Evolutionary conservation across 2,113 vertebrate species (phyloP), one percentile per base, ranked within the genome.

Genomic region (Erinaceus europaeus): DNA sequence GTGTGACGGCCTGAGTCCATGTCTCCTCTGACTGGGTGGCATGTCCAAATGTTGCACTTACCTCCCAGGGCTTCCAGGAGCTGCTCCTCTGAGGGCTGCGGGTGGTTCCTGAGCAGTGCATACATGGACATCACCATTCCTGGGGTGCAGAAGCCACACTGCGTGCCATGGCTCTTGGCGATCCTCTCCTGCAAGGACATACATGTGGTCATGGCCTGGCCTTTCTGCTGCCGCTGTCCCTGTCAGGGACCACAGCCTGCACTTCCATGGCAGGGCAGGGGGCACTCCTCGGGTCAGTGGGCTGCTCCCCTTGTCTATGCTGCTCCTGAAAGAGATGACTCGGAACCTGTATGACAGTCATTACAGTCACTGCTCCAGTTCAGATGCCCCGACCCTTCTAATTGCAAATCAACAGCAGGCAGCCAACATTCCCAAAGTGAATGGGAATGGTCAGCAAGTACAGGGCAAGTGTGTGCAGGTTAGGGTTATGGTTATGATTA

Each of bases 41-140:
- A 34, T 14, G 23, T 50, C 32, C 0, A 0, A 0, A n/a, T n/a
- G n/a, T 34, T 36, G 64, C 76, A 92, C 80, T 29, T 96, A 97
- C 98, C 97, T 2, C 95, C 97, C 34, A 99, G 94, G 57, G 97
- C 97, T 84, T 97, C 94, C 12, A 88, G 94, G 82, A 99, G 96
- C 86, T 99, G 97, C 1, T 98, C 97, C 95, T 98, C 95, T 53
- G 90, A 97, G 93, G 98, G 98, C 64, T 97, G 96, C 0, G 94
- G 96, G 5, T 96, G 92, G 93, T 98, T 99, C 93, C 98, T 98
- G 88, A 98, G 96, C 79, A 98, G 96, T 0, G 98, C 34, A 80
- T 98, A 98, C 93, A 97, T 96, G 64, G 98, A 98, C 98, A 98
- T 98, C 95, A 98, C 98, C 98, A 98, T 98, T 57, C 98, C 98